phyloP scores from a whole-genome alignment of 2,797 vertebrate species.

The Hipposideros larvatus region DNA sequence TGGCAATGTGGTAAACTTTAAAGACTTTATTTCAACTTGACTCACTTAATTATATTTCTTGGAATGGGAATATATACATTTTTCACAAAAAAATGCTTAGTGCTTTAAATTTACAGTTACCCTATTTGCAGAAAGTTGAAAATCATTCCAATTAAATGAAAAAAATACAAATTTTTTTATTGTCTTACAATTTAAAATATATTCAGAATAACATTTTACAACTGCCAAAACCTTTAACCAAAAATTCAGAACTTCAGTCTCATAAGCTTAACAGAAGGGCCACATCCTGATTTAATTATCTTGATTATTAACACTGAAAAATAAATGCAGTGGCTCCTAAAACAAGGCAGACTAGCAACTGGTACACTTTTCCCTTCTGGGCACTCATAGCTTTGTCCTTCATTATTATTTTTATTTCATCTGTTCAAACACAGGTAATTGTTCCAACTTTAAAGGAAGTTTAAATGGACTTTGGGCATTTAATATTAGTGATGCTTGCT shows the following conservation, averaged over 20 bases:
- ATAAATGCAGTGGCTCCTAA: not conserved
- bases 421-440: conserved; percentile 13
- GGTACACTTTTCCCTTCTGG: not conserved
- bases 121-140: conserved; percentile 48
- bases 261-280: conserved; percentile 50
- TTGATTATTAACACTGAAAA: conserved; percentile 46
- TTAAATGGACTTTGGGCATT: not conserved
- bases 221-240: conserved; percentile 47
- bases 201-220: conserved; percentile 77
- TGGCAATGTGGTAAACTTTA: conserved; percentile 68
- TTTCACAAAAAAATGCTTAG: conserved; percentile 67
- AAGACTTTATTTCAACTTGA: conserved; percentile 70
- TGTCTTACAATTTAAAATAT: conserved; percentile 73
- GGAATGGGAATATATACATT: conserved; percentile 71
- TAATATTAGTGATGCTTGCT: not conserved
- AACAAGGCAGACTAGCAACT: not conserved
- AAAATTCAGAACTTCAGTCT: conserved; percentile 52
- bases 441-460: not conserved
- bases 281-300: conserved; percentile 1
- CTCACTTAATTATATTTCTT: conserved; percentile 43
- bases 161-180: conserved; percentile 43
- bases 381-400: not conserved
- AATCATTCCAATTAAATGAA: conserved; percentile 57
- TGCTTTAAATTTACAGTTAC: conserved; percentile 70
- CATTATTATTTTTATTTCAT: too few species aligned